Evolutionary conservation across 2,888 invertebrate genomes (phyloP), one percentile per base, ranked within the genome.

Genomic region (Miltochrista miniata): DNA sequence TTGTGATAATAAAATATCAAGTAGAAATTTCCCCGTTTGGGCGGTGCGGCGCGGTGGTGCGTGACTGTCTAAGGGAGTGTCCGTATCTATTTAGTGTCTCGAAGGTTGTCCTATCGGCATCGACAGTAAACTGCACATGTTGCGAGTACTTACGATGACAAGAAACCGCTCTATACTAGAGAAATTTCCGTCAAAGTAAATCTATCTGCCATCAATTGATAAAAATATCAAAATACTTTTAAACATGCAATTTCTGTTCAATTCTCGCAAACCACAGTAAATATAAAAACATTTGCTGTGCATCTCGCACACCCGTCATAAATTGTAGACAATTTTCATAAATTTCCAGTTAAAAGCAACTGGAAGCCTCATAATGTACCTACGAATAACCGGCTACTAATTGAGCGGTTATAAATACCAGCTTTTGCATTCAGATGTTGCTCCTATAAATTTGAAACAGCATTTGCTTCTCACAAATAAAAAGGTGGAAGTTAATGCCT

Each of bases 101-200:
- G 68, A 59, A 50, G 56, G 68, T 60, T 59, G 61, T 64, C 69
- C 65, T 71, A 69, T 73, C 72, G 66, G 62, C 42, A 44, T 51
- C 59, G 70, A 78, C 70, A 73, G 74, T 85, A 84, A 86, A 85
- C 68, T 79, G 78, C 80, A 83, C 79, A 81, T 78, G 79, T 79
- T 83, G 76, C 76, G 71, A 69, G 76, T 68, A 74, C 70, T 72
- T 75, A 74, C 53, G 59, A 46, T 35, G 37, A 31, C 12, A 15
- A 33, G 36, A 45, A 57, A 54, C 44, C 45, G 48, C 55, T 55
- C 52, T 46, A 40, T 34, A 34, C 54, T 40, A 34, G 33, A 41
- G 15, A 52, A 57, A 51, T 48, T 48, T 35, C 41, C 37, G 54
- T 45, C n/a, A 33, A 47, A 52, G 47, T 45, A 51, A 49, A 30